Base-by-base conservation (phyloP, 2,888 invertebrate genomes). In the Petrophora chlorosata region DNA sequence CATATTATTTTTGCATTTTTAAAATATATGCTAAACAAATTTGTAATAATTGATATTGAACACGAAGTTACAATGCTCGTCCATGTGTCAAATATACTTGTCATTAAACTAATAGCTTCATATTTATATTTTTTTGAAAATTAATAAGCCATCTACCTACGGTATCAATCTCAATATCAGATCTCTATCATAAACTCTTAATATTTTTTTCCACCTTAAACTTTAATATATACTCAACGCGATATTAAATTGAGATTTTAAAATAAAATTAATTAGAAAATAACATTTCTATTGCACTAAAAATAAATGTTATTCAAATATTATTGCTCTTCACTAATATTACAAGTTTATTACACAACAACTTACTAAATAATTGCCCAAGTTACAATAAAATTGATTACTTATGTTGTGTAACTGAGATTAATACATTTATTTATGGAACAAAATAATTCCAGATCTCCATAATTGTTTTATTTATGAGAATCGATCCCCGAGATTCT, bases 231-330 rank as follows among this genome's bases (percentile, higher is more conserved):
- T 39, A 47, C 55, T 52, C 70, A 73, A 76, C 65, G 56, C 41
- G 66, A 53, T 62, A 67, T 66, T 54, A 59, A 56, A 62, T 63
- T 59, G 68, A 75, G 70, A 70, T 74, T 73, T n/a, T 68, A 70
- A 72, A 78, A 83, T 81, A 82, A 85, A 85, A 82, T 83, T 69
- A 73, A 79, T 77, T 78, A 79, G 74, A 78, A 70, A 73, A 82
- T 85, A 87, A 86, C 82, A 81, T 79, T 73, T 80, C 86, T 87
- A 89, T 89, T 89, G 88, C 88, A 89, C 88, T 85, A 79, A 71
- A n/a, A 73, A 63, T 67, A 56, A 52, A 66, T 64, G 70, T 76
- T 77, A 79, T 70, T 72, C 71, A 72, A 76, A 70, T 76, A 78
- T 70, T 82, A 86, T 85, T 85, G 85, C 85, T 82, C 81, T 73